phyloP scores from a whole-genome alignment of 2,888 invertebrate species.

The Trachelus stipa region DNA sequence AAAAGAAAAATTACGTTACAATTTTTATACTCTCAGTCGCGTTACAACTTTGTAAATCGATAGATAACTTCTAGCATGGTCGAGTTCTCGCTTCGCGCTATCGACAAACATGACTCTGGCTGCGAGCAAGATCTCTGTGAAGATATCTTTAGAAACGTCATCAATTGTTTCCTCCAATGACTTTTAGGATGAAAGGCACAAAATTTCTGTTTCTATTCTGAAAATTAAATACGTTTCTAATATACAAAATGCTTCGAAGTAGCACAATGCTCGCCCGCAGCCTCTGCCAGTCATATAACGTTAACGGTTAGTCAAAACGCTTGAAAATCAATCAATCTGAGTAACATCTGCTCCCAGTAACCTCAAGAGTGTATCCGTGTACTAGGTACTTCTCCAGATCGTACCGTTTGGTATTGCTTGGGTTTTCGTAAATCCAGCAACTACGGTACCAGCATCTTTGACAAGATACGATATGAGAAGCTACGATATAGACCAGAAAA shows the following conservation, averaged over 20 bases:
- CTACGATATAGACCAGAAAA: conserved; percentile 23
- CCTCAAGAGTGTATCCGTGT: not conserved
- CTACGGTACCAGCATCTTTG: conserved; percentile 4
- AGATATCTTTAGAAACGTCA: not conserved
- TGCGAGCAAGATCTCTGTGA: not conserved
- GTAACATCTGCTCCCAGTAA: not conserved
- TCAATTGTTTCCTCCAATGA: not conserved
- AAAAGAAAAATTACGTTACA: no score
- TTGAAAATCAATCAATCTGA: not conserved
- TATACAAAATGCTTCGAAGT: not conserved
- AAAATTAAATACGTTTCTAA: not conserved
- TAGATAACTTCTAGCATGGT: not conserved
- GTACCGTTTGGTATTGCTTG: not conserved
- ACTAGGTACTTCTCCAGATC: not conserved
- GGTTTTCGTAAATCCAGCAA: conserved; percentile 5
- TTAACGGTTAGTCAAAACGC: not conserved
- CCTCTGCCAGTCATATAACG: not conserved
- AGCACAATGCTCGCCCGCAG: not conserved
- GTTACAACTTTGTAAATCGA: not conserved
- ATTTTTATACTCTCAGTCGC: not conserved
- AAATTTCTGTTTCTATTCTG: not conserved
- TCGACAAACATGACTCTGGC: not conserved
- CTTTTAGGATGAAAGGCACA: not conserved
- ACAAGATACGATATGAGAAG: conserved; percentile 16
- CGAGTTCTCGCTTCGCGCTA: not conserved